phyloP scores from a whole-genome alignment of 2,113 vertebrate genomes.

The Cynocephalus volans region DNA sequence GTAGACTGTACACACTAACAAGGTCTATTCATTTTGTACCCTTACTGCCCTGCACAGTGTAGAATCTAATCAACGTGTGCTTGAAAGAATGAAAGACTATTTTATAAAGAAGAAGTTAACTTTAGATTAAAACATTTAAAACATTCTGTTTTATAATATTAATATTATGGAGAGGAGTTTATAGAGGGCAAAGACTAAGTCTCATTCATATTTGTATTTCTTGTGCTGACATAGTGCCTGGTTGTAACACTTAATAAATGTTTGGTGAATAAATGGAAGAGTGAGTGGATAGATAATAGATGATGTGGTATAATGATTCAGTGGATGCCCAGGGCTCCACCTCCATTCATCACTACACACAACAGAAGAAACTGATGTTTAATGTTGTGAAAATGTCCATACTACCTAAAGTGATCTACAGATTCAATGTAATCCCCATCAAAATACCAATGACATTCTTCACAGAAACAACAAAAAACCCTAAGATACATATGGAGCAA shows the following conservation, averaged over 20 bases:
- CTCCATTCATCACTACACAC: background rate
- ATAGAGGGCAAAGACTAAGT: background rate
- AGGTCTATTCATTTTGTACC: background rate
- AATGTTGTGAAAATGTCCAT: too few species aligned
- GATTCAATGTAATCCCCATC: too few species aligned
- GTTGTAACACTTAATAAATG: constrained; percentile 14
- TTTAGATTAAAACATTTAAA: background rate
- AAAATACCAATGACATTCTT: too few species aligned
- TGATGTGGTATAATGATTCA: background rate
- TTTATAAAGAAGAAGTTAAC: background rate
- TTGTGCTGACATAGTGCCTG: background rate
- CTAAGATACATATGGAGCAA: too few species aligned
- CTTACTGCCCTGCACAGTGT: background rate
- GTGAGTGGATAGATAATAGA: background rate
- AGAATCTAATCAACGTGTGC: background rate
- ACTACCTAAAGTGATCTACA: too few species aligned
- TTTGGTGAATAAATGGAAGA: background rate
- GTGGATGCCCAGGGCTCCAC: background rate
- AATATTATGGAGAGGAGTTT: background rate
- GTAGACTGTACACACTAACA: background rate
- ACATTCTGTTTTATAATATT: constrained; percentile 3
- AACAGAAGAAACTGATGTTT: background rate
- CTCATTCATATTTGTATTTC: constrained; percentile 53
- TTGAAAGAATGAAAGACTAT: background rate
- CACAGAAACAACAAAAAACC: too few species aligned